Evolutionary conservation across 64 coral and sea anemone species (phyloP).

Genomic region (Montipora capricornis): DNA sequence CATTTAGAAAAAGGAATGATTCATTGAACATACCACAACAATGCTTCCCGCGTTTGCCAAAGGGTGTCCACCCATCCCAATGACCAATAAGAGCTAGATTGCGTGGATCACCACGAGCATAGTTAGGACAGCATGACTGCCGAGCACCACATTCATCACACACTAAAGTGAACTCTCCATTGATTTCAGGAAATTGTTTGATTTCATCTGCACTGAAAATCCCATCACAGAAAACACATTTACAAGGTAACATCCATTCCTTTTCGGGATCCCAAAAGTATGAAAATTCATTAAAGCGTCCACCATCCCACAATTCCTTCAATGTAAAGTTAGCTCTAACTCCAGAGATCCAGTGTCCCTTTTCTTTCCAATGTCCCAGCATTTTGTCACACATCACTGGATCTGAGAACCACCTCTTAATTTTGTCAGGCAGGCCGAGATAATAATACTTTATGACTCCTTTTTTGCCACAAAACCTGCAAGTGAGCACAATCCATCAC

Average conservation of each 20-base stretch:
- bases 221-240: background rate
- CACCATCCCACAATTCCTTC: slow-evolving; percentile 34
- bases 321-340: background rate
- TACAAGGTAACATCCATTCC: background rate
- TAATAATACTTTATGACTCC: slow-evolving; percentile 35
- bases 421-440: slow-evolving; percentile 36
- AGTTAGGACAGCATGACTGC: too few species aligned
- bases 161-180: too few species aligned
- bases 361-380: slow-evolving; percentile 31
- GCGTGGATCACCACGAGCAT: too few species aligned
- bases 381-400: slow-evolving; percentile 22
- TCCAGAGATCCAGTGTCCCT: background rate
- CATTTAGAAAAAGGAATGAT: too few species aligned
- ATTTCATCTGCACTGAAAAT: background rate
- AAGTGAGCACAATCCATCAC: background rate
- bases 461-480: slow-evolving; percentile 12
- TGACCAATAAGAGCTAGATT: too few species aligned
- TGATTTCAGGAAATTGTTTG: too few species aligned
- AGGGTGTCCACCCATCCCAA: too few species aligned
- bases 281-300: background rate
- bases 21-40: too few species aligned
- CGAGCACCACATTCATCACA: too few species aligned
- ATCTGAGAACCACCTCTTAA: slow-evolving; percentile 17
- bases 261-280: slow-evolving; percentile 44
- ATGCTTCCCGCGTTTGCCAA: too few species aligned